Base-by-base conservation (phyloP, 2,113 vertebrate genomes). In the Lampris megalopsis region DNA sequence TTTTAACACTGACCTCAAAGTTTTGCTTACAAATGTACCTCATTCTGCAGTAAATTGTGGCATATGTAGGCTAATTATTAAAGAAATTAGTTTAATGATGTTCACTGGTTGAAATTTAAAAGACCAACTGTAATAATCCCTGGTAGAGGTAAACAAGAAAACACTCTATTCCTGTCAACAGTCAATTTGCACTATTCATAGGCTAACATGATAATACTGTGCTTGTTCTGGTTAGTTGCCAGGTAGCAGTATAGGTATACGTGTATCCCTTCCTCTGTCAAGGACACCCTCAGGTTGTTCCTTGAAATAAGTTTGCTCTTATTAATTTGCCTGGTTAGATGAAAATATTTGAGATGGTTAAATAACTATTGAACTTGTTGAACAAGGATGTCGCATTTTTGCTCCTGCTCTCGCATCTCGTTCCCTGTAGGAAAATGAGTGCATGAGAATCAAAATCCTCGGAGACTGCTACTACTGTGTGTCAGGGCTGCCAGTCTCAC, bases 401-500 rank as follows among this genome's bases (percentile, higher is more conserved):
- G 11, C 38, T 9, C 6, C 1, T 50, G n/a, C 4, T 53, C 4
- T 5, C 11, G 3, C 35, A 13, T 50, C 2, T 42, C 2, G n/a
- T 45, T 56, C 9, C 35, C 9, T 61, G 2, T 85, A 99, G 98
- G 98, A 98, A 91, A 99, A 99, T 0, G 98, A 99, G 88, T 99
- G 98, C 84, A 99, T 99, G 98, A 92, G 98, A 89, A 99, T 99
- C 91, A 99, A 99, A 94, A 99, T 99, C 90, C 91, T 99, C 63
- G 98, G 98, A 0, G 98, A 99, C 65, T 99, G 98, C 86, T 99
- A 99, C 92, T 99, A 99, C 91, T 99, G 98, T 5, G 98, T 99
- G 71, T 99, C 98, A 0, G 98, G 98, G 56, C 88, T 99, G 35
- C 98, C 98, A 0, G 98, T 99, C 49, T 99, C 98, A 1, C 91